Percentiles rank a stretch among this genome's conserved stretches.
These are phyloP conservation scores for Callionymus lyra DNA, from an alignment of 2,113 vertebrate species.

Conservation along the genomic window DNA sequence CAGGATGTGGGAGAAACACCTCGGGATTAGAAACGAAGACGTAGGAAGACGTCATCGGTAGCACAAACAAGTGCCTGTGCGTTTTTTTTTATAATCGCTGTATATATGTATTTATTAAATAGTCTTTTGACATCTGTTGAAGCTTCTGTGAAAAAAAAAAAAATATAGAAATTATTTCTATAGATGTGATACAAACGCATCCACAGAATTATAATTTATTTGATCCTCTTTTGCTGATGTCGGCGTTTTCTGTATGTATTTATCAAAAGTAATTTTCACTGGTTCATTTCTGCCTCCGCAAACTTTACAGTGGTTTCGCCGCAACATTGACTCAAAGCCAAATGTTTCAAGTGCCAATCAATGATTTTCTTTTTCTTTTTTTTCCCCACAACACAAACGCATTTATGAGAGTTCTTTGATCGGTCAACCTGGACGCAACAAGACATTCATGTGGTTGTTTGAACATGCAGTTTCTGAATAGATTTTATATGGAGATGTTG, in stretches of 20 bases:
- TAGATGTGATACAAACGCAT: conserved; percentile 33
- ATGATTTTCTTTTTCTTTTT: not conserved
- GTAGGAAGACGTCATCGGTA: conserved; percentile 3
- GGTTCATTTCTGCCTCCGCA: too few relatives aligned
- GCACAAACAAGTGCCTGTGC: conserved; percentile 51
- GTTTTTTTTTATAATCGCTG: conserved; percentile 38
- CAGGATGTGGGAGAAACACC: conserved; percentile 1
- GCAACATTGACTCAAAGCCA: too few relatives aligned
- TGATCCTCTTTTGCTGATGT: conserved; percentile 10
- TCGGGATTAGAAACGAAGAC: too few relatives aligned
- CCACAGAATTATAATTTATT: conserved; percentile 55
- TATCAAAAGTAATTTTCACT: too few relatives aligned
- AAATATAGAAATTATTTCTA: conserved; percentile 61
- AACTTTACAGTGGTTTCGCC: too few relatives aligned
- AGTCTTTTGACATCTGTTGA: conserved; percentile 29
- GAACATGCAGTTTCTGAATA: conserved; percentile 41
- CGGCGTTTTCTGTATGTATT: too few relatives aligned
- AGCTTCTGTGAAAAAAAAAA: conserved; percentile 56
- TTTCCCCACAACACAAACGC: not conserved
- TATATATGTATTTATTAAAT: conserved; percentile 63
- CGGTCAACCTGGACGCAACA: too few relatives aligned
- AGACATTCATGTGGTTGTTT: conserved; percentile 25
- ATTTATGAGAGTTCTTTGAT: too few relatives aligned
- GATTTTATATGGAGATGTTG: conserved; percentile 45
- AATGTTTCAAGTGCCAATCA: too few relatives aligned